These are phyloP conservation scores for Tethya wilhelma DNA, from an alignment of 37 sponge, comb jelly and placozoan species.

Conservation along the genomic window DNA sequence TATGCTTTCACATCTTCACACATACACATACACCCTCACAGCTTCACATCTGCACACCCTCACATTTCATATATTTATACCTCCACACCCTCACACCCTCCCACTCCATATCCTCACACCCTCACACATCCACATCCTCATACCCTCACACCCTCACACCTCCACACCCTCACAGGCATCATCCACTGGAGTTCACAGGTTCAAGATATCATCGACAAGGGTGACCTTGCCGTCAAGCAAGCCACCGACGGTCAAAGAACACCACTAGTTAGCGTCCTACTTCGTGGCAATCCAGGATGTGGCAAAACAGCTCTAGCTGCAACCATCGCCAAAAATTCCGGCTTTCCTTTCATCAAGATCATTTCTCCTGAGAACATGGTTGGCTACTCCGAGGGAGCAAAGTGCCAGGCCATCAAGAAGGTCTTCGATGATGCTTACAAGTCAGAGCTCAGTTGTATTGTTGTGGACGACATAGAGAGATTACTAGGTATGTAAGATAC, in stretches of 20 bases:
- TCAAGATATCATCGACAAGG: constrained; percentile 72
- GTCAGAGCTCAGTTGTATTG: constrained; percentile 92
- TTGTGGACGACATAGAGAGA: constrained; percentile 96
- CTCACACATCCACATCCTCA: neutral
- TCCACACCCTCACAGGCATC: constrained; percentile 57
- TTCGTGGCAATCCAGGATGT: constrained; percentile 76
- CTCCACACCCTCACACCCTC: neutral
- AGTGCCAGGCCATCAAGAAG: constrained; percentile 92
- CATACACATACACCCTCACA: neutral
- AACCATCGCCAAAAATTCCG: constrained; percentile 76
- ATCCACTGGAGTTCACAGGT: constrained; percentile 76
- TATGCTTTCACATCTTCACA: neutral
- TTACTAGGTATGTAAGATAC: constrained; percentile 64
- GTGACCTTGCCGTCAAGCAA: constrained; percentile 63
- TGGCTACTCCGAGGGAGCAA: constrained; percentile 83
- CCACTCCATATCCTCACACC: neutral
- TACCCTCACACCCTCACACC: neutral
- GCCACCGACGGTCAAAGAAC: constrained; percentile 58
- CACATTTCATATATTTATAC: neutral
- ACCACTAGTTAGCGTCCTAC: constrained; percentile 82
- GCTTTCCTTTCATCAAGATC: constrained; percentile 90
- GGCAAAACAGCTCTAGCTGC: constrained; percentile 98
- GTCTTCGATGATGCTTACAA: constrained; percentile 99
- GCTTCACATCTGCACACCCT: too few species aligned
- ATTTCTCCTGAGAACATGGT: constrained; percentile 86